These are phyloP conservation scores for Aphrophora alni DNA, from an alignment of 2,888 invertebrate species.

Conservation along the genomic window DNA sequence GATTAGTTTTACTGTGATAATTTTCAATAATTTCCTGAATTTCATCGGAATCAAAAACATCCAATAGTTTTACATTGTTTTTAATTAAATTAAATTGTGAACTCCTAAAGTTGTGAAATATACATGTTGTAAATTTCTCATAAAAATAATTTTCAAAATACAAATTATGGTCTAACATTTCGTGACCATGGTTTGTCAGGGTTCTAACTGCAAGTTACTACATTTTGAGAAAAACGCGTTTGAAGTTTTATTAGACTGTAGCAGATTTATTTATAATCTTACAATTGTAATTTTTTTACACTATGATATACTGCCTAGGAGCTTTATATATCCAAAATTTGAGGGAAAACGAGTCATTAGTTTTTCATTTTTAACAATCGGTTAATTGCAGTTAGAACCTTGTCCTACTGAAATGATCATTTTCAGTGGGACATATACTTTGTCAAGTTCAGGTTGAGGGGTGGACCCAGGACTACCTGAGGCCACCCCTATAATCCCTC, in stretches of 20 bases:
- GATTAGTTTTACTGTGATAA: no score
- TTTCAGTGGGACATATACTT: neutral
- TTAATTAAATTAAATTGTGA: no score
- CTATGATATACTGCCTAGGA: neutral
- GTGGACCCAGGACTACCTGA: no score
- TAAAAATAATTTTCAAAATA: no score
- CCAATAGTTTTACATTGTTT: no score
- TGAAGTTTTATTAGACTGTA: neutral
- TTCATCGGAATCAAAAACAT: no score
- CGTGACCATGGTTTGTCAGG: constrained; percentile 7
- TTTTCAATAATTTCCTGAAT: no score
- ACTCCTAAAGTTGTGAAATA: no score
- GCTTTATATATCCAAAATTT: neutral
- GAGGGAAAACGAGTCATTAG: neutral
- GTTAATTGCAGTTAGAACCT: constrained; percentile 16
- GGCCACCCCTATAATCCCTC: no score
- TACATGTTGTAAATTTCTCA: no score
- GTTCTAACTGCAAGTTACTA: constrained; percentile 18
- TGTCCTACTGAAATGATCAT: constrained; percentile 13
- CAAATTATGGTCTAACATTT: no score
- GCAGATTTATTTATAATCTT: constrained; percentile 15
- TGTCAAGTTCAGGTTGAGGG: no score
- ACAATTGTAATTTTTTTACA: constrained; percentile 3
- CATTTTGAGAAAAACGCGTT: constrained; percentile 14
- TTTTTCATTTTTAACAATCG: neutral